Base-by-base conservation (phyloP, 2,888 invertebrate species). In the Timema podura region DNA sequence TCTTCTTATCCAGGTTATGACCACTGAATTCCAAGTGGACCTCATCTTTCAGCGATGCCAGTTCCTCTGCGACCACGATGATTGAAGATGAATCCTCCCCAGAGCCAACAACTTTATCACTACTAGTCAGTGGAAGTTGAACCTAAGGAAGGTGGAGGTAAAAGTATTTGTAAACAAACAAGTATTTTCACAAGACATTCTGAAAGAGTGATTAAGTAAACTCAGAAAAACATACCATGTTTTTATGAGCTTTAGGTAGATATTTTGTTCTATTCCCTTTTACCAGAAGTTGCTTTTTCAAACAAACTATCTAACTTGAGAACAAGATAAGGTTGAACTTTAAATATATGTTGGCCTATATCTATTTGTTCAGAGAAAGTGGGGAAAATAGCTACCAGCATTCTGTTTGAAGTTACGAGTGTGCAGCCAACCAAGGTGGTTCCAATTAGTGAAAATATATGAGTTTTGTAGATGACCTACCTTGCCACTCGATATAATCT, bases 61-160 rank as follows among this genome's bases (percentile, higher is more conserved):
- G 73, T 73, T 82, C 82, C 76, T 82, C 82, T 8, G 80, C 78
- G 46, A 74, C 76, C 9, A 82, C 71, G 48, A 80, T 74, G 13
- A 80, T 74, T 45, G 72, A 71, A 11, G 75, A 75, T 13, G 70
- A 57, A 13, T 70, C 64, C 49, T 70, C 71, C 61, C 74, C 72
- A 44, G 71, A 69, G 9, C 68, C 51, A 45, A 70, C 71, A 46
- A 65, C 66, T 57, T n/a, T n/a, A n/a, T 71, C 73, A 65, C 74
- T 73, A 13, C 72, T 73, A 7, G 74, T 48, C 51, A 75, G 69
- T 30, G 74, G 75, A 67, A 77, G 73, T 70, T 76, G 76, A 13
- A 76, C 76, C 76, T 77, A 66, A 44, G 69, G 44, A 57, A 49
- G 61, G 64, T 48, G 5, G 44, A 15, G 5, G 15, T 48, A 30